A percentile compares a stretch with the other conserved stretches of the same genome.
These are phyloP conservation scores for Onychomys torridus DNA, from an alignment of 2,797 vertebrate genomes.

Conservation along the genomic window DNA sequence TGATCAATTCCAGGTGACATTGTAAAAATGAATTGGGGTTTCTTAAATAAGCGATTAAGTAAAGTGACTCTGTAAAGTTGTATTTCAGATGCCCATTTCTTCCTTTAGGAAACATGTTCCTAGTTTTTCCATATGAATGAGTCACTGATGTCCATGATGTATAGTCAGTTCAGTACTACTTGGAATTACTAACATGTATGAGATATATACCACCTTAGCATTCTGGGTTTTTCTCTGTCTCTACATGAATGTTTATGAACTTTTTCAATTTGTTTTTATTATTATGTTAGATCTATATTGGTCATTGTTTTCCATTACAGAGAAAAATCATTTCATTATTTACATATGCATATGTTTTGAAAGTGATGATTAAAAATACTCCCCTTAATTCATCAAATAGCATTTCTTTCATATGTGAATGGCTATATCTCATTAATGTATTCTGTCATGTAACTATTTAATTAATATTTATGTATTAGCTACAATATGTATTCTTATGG, in stretches of 20 bases:
- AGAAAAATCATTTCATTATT: constrained; percentile 58
- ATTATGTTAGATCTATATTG: background rate
- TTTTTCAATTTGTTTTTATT: constrained; percentile 43
- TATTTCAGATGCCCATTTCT: constrained; percentile 18
- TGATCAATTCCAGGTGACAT: background rate
- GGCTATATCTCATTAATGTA: constrained; percentile 73
- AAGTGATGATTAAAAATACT: constrained; percentile 55
- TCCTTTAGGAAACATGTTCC: constrained; percentile 48
- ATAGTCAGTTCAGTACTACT: background rate
- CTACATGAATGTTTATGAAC: background rate
- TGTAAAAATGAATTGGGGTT: constrained; percentile 1
- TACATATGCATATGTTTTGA: constrained; percentile 54
- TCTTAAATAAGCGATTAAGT: background rate
- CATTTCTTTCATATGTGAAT: constrained; percentile 69
- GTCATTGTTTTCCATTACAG: constrained; percentile 41
- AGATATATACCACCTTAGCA: background rate
- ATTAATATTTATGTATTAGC: constrained; percentile 83
- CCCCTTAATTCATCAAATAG: constrained; percentile 68
- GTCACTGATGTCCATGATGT: background rate
- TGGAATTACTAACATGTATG: background rate
- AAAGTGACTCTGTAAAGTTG: background rate
- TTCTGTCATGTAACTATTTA: constrained; percentile 70
- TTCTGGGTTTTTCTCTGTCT: background rate
- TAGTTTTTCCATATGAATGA: constrained; percentile 11
- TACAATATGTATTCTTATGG: constrained; percentile 67